phyloP scores from a whole-genome alignment of 2,113 vertebrate genomes.

The Marcusenius ussheri region DNA sequence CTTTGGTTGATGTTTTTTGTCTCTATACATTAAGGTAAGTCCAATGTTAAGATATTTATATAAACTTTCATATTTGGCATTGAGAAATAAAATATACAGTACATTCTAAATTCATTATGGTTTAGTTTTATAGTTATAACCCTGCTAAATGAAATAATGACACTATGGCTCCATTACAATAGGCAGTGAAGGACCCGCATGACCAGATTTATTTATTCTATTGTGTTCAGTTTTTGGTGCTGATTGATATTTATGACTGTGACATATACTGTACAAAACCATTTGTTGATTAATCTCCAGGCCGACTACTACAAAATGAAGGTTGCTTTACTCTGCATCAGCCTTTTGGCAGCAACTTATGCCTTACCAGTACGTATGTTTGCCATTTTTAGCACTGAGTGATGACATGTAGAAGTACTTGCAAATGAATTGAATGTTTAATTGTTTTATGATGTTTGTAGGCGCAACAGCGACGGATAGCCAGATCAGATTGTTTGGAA shows the following conservation, averaged over 20 bases:
- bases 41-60: background rate
- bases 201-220: background rate
- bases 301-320: slow-evolving; percentile 5
- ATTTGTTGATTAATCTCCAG: background rate
- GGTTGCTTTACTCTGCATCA: slow-evolving; percentile 7
- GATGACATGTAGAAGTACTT: background rate
- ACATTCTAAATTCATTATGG: background rate
- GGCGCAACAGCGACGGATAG: background rate
- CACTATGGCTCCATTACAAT: too few relatives aligned
- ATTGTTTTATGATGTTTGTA: background rate
- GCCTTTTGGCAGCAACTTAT: background rate
- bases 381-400: background rate
- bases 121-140: background rate
- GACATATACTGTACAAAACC: background rate
- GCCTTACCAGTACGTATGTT: slow-evolving; percentile 15
- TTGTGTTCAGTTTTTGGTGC: background rate
- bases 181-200: background rate
- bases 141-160: background rate
- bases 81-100: background rate
- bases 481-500: background rate
- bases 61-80: background rate
- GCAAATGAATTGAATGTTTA: background rate
- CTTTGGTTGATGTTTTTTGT: background rate
- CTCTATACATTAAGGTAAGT: background rate
- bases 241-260: background rate